Evolutionary conservation across 2,797 vertebrate genomes (phyloP).

Genomic region (Enteromius treurensis): DNA sequence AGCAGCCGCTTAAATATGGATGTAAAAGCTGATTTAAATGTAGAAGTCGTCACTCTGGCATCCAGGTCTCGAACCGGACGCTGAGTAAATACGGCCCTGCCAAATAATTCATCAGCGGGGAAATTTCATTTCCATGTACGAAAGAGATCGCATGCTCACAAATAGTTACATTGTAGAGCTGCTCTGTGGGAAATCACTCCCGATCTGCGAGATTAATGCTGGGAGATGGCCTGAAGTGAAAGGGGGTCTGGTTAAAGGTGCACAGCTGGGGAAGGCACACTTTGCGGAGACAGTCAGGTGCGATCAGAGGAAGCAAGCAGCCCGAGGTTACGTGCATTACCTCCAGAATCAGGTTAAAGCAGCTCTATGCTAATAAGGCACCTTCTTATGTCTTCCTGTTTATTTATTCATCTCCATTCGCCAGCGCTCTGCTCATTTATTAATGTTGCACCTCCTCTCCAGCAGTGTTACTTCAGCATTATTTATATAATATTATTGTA

Average conservation of each 20-base stretch:
- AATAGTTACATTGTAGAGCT: constrained; percentile 31
- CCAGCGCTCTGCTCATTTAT: constrained; percentile 62
- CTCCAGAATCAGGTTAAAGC: background rate
- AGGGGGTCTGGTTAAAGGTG: background rate
- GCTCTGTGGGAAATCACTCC: constrained; percentile 58
- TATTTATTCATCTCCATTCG: constrained; percentile 61
- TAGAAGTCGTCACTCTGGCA: constrained; percentile 73
- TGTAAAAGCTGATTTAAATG: constrained; percentile 81
- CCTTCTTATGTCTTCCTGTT: constrained; percentile 53
- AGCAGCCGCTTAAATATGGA: constrained; percentile 83
- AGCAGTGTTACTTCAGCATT: background rate
- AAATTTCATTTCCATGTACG: constrained; percentile 65
- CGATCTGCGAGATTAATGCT: constrained; percentile 63
- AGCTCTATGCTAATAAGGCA: constrained; percentile 58
- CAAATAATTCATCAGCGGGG: constrained; percentile 70
- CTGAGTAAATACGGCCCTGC: constrained; percentile 40
- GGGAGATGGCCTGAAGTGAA: constrained; percentile 38
- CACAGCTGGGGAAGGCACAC: background rate
- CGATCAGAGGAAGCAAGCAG: constrained; percentile 50
- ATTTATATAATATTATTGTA: background rate
- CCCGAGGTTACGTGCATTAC: background rate
- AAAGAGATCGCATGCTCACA: background rate
- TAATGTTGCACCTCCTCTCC: constrained; percentile 62
- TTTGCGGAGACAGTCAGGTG: constrained; percentile 43
- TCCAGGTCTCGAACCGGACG: constrained; percentile 70